Evolutionary conservation across 2,113 vertebrate genomes (phyloP).

Genomic region (Indicator indicator): DNA sequence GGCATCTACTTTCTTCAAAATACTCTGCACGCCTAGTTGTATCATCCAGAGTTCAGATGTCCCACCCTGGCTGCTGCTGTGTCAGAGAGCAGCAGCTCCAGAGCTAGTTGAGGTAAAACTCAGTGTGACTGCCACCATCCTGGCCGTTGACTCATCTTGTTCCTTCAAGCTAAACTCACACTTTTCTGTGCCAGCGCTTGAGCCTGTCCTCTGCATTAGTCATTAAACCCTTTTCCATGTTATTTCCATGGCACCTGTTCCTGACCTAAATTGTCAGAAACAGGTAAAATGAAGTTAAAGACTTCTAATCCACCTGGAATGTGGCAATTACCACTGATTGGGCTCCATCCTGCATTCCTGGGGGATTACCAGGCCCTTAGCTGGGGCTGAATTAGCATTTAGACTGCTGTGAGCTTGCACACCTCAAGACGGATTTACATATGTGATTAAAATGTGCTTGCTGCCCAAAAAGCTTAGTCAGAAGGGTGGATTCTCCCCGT

Average conservation of each 20-base stretch:
- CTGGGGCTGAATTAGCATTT: background rate
- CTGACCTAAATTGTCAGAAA: background rate
- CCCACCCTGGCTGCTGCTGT: background rate
- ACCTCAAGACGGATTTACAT: conserved; percentile 1
- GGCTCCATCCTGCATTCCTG: conserved; percentile 32
- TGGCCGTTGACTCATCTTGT: rapidly evolving
- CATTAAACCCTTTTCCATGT: rapidly evolving
- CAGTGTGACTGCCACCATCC: rapidly evolving
- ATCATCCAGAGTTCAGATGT: background rate
- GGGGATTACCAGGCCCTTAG: conserved; percentile 31
- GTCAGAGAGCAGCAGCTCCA: background rate
- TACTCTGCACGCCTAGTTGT: rapidly evolving
- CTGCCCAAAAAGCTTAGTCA: conserved; percentile 26
- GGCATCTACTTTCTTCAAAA: background rate
- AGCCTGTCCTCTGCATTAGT: background rate
- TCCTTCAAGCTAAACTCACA: background rate
- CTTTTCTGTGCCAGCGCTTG: background rate
- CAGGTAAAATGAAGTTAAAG: background rate
- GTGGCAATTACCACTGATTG: background rate
- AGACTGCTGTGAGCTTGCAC: background rate
- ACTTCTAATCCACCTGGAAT: conserved; percentile 42
- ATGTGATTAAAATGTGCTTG: background rate
- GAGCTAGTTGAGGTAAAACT: background rate
- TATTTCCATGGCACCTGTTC: background rate
- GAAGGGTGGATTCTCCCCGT: background rate